These are phyloP conservation scores for Sarcophaga rosellei DNA, from an alignment of 2,888 invertebrate species.

Conservation along the genomic window DNA sequence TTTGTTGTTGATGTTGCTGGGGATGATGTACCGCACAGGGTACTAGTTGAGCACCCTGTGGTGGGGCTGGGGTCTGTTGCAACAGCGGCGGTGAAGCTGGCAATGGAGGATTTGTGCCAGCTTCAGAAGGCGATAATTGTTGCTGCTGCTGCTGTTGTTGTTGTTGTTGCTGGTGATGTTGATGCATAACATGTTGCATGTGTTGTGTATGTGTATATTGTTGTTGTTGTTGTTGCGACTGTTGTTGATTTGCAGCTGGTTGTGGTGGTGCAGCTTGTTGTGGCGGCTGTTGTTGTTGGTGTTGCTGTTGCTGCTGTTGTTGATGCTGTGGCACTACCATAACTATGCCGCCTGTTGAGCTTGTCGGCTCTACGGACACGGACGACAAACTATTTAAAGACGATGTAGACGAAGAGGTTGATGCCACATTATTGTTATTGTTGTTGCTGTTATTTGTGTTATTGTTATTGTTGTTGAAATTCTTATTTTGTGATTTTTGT, in stretches of 20 bases:
- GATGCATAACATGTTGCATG: conserved; percentile 61
- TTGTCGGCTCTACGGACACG: conserved; percentile 53
- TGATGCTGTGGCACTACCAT: conserved; percentile 73
- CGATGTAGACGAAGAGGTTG: conserved; percentile 71
- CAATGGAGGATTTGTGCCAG: conserved; percentile 76
- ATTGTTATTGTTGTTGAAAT: conserved; percentile 34
- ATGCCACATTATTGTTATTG: conserved; percentile 66
- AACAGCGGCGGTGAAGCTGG: conserved; percentile 79
- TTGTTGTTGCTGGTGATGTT: conserved; percentile 60
- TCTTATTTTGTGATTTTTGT: conserved; percentile 54
- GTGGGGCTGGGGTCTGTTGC: conserved; percentile 77
- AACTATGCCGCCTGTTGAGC: conserved; percentile 71
- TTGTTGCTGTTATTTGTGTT: conserved; percentile 27
- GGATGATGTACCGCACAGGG: conserved; percentile 77
- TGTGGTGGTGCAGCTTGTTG: conserved; percentile 68
- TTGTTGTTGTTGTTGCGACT: conserved; percentile 57
- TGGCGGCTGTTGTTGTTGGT: conserved; percentile 60
- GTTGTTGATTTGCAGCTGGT: conserved; percentile 42
- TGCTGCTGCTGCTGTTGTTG: conserved; percentile 68
- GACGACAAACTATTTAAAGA: conserved; percentile 68
- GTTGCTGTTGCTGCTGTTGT: conserved; percentile 64
- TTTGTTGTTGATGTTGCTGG: conserved; percentile 78
- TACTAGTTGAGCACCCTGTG: conserved; percentile 78
- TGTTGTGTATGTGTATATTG: conserved; percentile 62
- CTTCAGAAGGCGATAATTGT: conserved; percentile 78